Evolutionary conservation across 2,888 invertebrate genomes (phyloP).

Genomic region (Lasioglossum marginatum): DNA sequence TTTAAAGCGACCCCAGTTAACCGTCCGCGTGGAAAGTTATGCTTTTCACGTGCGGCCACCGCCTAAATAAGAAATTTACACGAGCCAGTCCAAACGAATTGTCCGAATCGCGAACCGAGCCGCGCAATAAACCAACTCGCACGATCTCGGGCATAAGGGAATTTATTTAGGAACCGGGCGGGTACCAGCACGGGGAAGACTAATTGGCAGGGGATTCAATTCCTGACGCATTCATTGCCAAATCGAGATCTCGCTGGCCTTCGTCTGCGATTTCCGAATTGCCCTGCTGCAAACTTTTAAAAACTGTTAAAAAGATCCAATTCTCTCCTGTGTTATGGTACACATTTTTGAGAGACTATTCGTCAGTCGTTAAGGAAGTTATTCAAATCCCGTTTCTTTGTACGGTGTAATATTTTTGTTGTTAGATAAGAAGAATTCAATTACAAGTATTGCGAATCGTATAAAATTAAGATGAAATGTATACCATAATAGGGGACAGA

Average conservation of each 20-base stretch:
- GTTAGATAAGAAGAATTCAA: no score
- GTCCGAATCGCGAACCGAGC: neutral
- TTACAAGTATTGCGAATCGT: neutral
- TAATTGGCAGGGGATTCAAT: constrained; percentile 5
- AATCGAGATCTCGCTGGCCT: neutral
- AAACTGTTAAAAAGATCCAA: neutral
- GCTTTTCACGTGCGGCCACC: constrained; percentile 53
- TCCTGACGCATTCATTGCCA: neutral
- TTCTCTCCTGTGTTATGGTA: neutral
- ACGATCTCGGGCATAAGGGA: neutral
- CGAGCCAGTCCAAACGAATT: constrained; percentile 22
- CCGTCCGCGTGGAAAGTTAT: constrained; percentile 52
- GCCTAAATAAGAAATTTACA: constrained; percentile 47
- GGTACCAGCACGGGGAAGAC: neutral
- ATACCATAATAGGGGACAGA: neutral
- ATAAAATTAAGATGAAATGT: neutral
- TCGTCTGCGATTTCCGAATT: neutral
- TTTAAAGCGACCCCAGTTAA: constrained; percentile 55
- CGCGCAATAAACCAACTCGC: neutral
- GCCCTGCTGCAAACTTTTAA: neutral
- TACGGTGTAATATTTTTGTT: no score
- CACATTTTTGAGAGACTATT: neutral
- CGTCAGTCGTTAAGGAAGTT: no score
- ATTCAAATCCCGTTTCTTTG: no score
- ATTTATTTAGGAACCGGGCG: constrained; percentile 18